Evolutionary conservation across 2,888 invertebrate genomes (phyloP).

Genomic region (Dusona sp.): DNA sequence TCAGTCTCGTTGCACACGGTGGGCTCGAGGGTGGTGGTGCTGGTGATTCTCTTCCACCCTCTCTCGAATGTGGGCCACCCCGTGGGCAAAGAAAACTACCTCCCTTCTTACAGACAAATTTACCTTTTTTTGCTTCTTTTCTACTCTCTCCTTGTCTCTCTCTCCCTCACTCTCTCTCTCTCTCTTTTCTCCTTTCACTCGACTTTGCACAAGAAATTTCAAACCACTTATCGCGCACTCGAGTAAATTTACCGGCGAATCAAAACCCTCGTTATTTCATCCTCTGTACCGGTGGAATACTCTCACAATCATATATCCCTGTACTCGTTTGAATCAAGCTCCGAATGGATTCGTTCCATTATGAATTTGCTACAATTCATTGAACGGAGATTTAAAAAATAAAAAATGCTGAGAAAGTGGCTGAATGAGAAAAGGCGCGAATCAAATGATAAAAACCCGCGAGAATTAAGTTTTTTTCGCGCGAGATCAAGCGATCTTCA

Average conservation of each 20-base stretch:
- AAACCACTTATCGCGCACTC: slow-evolving; percentile 20
- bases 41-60: slow-evolving; percentile 11
- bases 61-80: slow-evolving; percentile 20
- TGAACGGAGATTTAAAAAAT: not conserved
- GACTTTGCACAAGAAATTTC: slow-evolving; percentile 12
- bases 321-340: not conserved
- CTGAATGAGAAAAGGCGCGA: not conserved
- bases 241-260: slow-evolving; percentile 10
- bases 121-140: not conserved
- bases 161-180: not conserved
- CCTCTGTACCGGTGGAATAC: not conserved
- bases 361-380: not conserved
- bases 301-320: not conserved
- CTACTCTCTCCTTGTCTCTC: not conserved
- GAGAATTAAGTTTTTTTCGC: not conserved
- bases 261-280: slow-evolving; percentile 3
- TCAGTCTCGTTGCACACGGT: slow-evolving; percentile 4
- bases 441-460: not conserved
- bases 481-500: not conserved
- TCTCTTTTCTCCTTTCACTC: slow-evolving; percentile 1
- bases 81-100: slow-evolving; percentile 15
- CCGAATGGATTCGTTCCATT: not conserved
- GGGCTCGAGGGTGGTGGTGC: not conserved
- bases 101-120: not conserved
- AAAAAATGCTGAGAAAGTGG: not conserved